These are phyloP conservation scores for Lasioglossum calceatum DNA, from an alignment of 2,888 invertebrate species.

Conservation along the genomic window DNA sequence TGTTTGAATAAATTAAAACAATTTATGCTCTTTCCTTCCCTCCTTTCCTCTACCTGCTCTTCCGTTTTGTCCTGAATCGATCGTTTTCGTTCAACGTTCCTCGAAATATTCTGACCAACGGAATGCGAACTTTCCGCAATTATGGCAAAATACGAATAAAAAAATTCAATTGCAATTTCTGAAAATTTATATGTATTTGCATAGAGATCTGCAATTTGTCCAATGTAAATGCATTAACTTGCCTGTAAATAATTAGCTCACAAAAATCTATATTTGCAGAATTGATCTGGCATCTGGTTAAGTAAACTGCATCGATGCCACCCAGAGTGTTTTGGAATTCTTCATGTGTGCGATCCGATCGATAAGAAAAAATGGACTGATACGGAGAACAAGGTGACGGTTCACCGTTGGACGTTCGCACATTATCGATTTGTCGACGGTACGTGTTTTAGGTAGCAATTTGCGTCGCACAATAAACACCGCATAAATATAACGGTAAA, in stretches of 20 bases:
- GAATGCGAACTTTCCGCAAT: neutral
- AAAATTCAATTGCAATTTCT: neutral
- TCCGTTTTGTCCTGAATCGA: neutral
- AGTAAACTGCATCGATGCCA: neutral
- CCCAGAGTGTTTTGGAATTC: neutral
- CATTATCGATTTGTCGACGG: constrained; percentile 17
- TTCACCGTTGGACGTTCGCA: neutral
- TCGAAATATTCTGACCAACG: neutral
- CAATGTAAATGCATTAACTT: no score
- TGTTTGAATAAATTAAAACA: constrained; percentile 3
- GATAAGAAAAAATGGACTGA: neutral
- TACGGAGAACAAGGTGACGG: neutral
- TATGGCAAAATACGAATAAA: neutral
- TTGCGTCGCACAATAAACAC: constrained; percentile 42
- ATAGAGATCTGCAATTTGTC: no score
- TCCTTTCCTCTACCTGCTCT: neutral
- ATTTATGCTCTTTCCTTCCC: neutral
- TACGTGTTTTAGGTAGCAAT: constrained; percentile 43
- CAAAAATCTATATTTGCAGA: neutral
- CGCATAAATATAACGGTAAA: constrained; percentile 62
- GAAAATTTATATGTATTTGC: no score
- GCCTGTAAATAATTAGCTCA: neutral
- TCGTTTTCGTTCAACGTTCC: neutral
- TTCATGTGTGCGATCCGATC: neutral
- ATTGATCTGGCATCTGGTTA: neutral